phyloP scores from a whole-genome alignment of 2,113 vertebrate genomes.

The Maccullochella peelii region DNA sequence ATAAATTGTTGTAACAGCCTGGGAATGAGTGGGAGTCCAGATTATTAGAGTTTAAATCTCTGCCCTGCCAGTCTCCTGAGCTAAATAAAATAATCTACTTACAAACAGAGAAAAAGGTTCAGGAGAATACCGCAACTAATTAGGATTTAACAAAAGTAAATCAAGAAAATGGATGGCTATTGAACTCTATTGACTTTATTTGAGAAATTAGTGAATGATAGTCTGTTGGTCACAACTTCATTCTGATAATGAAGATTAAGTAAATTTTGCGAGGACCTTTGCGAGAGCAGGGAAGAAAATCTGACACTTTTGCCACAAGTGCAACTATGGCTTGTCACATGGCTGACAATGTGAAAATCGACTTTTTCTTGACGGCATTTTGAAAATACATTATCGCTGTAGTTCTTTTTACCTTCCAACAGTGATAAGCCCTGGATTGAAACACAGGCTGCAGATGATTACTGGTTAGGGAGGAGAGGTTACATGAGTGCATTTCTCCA shows the following conservation, averaged over 20 bases:
- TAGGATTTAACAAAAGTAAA: not conserved
- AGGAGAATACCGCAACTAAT: not conserved
- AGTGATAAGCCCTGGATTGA: conserved; percentile 25
- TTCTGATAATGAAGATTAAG: not conserved
- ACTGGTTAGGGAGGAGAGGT: conserved; percentile 24
- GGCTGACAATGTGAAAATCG: not conserved
- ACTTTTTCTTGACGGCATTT: conserved; percentile 22
- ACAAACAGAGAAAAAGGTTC: conserved; percentile 25
- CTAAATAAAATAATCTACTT: conserved; percentile 42
- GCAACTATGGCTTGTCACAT: not conserved
- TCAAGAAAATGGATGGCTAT: not conserved
- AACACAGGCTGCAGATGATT: conserved; percentile 36
- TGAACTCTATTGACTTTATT: not conserved
- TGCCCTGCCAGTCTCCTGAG: conserved; percentile 3
- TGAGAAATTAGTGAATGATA: not conserved
- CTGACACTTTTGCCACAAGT: not conserved
- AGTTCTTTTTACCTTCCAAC: conserved; percentile 14
- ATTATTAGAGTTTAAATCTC: conserved; percentile 34
- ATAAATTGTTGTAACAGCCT: not conserved
- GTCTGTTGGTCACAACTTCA: not conserved
- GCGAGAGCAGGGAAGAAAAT: not conserved
- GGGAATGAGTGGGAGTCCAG: conserved; percentile 4
- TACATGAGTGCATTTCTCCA: conserved; percentile 30
- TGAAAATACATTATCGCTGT: conserved; percentile 19
- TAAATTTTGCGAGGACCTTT: not conserved